Evolutionary conservation across 2,888 invertebrate species (phyloP), one percentile per base, ranked within the genome.

Genomic region (Hyppa rectilinea): DNA sequence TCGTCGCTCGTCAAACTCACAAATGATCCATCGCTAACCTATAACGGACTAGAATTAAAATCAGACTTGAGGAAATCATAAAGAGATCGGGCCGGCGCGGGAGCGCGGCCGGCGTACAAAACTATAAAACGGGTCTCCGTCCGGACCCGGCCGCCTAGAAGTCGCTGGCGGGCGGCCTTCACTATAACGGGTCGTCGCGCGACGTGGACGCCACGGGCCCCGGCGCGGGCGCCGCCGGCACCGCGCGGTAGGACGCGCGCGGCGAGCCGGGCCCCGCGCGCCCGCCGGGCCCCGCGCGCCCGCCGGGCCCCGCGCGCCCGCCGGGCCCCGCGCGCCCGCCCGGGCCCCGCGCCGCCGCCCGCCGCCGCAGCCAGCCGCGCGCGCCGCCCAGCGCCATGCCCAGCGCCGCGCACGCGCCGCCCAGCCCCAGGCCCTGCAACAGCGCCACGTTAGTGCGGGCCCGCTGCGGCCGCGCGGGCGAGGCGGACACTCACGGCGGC

Each of bases 171-270:
- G 68, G 40, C 68, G 86, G 86, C 87, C 83, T 88, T 89, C 93
- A 93, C 95, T 95, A 95, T 95, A 94, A 95, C 81, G 91, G 90
- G 83, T 87, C 85, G 87, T 90, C 91, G 76, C 87, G 90, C 69
- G 87, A 82, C 63, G 90, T 78, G 82, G 88, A 81, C 68, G 89
- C 84, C 78, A 82, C 80, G 47, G 59, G 71, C 73, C 36, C 43
- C 38, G 63, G 66, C 61, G 55, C 75, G 4, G 59, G 68, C 58
- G 61, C 62, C 2, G 80, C 67, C 61, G 79, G 79, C 88, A 88
- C 85, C 53, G 82, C 87, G 75, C 56, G 87, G 89, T 82, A 88
- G 75, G 36, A 81, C 58, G 81, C 62, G 59, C 70, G 38, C 59
- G 66, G 58, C 64, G 74, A 45, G 86, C 89, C 80, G 65, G 71